A percentile compares a stretch with the other conserved stretches of the same genome.
These are phyloP conservation scores for Staurois parvus DNA, from an alignment of 2,797 vertebrate species.

Conservation along the genomic window DNA sequence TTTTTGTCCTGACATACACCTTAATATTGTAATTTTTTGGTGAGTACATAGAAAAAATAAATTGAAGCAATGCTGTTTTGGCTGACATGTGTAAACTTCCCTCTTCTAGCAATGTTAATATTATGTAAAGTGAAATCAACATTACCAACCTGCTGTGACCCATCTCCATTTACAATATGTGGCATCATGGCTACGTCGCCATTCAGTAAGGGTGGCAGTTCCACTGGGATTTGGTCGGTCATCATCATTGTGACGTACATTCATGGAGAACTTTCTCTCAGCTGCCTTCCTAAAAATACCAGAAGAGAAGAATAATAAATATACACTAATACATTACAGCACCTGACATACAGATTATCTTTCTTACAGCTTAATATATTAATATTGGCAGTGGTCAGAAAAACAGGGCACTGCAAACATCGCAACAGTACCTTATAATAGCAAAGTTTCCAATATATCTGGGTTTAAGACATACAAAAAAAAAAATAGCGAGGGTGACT, in stretches of 20 bases:
- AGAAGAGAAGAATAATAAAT: conserved; percentile 8
- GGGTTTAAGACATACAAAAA: background rate
- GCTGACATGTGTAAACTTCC: background rate
- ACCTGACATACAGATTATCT: no score
- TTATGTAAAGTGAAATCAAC: background rate
- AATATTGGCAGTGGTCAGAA: no score
- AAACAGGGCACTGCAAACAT: no score
- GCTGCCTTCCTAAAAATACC: conserved; percentile 81
- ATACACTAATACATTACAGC: no score
- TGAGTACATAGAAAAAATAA: background rate
- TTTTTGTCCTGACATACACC: no score
- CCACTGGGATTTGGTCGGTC: conserved; percentile 99
- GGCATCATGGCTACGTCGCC: conserved; percentile 96
- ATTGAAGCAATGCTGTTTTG: background rate
- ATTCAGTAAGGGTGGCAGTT: conserved; percentile 94
- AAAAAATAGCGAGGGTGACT: background rate
- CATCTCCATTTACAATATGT: conserved; percentile 94
- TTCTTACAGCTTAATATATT: no score
- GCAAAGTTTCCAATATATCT: no score
- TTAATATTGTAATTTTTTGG: background rate
- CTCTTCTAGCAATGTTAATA: background rate
- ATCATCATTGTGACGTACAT: conserved; percentile 99
- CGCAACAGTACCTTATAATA: no score
- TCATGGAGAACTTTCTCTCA: conserved; percentile 96
- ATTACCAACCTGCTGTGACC: conserved; percentile 89